These are phyloP conservation scores for Thymelicus lineola DNA, from an alignment of 2,888 invertebrate genomes.

Conservation along the genomic window DNA sequence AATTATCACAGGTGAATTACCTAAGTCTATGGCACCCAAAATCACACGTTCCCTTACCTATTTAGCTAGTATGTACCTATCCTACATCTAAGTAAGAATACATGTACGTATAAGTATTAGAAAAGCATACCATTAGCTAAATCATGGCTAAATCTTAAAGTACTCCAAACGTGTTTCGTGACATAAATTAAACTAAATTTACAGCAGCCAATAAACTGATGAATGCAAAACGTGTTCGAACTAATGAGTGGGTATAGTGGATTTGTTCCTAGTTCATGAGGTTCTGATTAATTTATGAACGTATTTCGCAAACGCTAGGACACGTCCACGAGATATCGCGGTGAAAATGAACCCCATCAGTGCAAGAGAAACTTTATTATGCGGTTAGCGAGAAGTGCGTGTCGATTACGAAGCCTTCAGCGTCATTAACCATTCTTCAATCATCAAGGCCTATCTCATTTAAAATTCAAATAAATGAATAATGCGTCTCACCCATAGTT, in stretches of 20 bases:
- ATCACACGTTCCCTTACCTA: too few species aligned
- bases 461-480: constrained; percentile 52
- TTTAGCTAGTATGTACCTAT: too few species aligned
- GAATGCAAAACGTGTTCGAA: constrained; percentile 24
- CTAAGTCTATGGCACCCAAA: too few species aligned
- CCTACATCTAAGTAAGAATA: too few species aligned
- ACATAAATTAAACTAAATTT: constrained; percentile 25
- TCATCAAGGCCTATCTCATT: constrained; percentile 49
- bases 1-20: too few species aligned
- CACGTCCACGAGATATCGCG: constrained; percentile 60
- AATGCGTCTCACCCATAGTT: constrained; percentile 89
- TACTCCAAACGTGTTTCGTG: not conserved
- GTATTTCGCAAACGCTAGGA: constrained; percentile 59
- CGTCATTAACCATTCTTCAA: constrained; percentile 62
- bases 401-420: constrained; percentile 58
- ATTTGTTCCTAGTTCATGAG: constrained; percentile 23
- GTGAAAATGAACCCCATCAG: constrained; percentile 75
- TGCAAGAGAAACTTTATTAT: constrained; percentile 74
- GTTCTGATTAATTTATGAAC: constrained; percentile 49
- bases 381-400: constrained; percentile 70
- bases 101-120: too few species aligned
- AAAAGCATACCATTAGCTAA: not conserved
- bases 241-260: constrained; percentile 24
- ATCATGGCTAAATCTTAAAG: not conserved
- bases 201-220: constrained; percentile 29